These are phyloP conservation scores for Empidonax traillii DNA, from an alignment of 2,113 vertebrate genomes.

Conservation along the genomic window DNA sequence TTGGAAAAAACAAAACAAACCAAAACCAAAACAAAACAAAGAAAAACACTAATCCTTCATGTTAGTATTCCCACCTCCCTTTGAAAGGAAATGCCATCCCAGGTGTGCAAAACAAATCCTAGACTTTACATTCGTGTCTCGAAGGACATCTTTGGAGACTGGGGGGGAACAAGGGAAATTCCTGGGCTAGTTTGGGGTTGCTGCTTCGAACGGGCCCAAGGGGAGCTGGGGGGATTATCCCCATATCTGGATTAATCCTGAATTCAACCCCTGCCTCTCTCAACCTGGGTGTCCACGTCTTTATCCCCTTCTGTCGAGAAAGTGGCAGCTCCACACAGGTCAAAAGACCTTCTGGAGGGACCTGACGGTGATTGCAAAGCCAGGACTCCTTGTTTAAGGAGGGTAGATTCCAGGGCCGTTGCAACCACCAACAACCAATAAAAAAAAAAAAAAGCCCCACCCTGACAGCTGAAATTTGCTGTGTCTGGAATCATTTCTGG, in stretches of 20 bases:
- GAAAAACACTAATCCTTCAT: slow-evolving; percentile 71
- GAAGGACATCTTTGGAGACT: neutral
- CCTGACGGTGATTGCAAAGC: neutral
- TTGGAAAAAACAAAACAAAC: slow-evolving; percentile 75
- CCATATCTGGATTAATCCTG: neutral
- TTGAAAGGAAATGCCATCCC: slow-evolving; percentile 45
- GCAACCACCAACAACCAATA: neutral
- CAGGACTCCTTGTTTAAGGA: neutral
- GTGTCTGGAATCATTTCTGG: neutral
- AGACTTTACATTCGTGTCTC: slow-evolving; percentile 27
- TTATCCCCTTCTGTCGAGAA: neutral
- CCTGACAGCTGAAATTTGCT: neutral
- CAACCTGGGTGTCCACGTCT: neutral
- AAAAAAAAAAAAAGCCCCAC: neutral
- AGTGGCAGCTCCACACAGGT: neutral
- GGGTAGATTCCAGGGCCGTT: neutral
- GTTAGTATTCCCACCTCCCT: slow-evolving; percentile 74
- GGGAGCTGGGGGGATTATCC: neutral
- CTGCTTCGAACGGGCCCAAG: neutral
- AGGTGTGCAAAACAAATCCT: slow-evolving; percentile 63
- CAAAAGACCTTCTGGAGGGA: neutral
- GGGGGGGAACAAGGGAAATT: neutral
- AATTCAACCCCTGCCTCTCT: neutral
- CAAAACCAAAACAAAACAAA: slow-evolving; percentile 40
- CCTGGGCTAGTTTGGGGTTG: neutral